Percentiles rank a stretch among this genome's conserved stretches.
Conservation (phyloP, 2,888 invertebrate species). For the Melanostoma mellinum region DNA sequence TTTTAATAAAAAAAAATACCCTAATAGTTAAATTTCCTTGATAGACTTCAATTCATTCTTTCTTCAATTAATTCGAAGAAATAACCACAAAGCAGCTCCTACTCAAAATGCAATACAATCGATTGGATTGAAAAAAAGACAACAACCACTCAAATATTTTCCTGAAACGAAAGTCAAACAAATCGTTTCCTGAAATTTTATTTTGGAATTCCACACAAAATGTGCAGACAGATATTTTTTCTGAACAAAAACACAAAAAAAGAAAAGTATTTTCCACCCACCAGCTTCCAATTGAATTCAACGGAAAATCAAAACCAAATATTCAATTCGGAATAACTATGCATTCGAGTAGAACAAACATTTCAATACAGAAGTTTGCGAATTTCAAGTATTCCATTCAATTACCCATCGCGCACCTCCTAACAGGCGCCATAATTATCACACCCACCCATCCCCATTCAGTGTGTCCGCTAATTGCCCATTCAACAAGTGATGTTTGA, state of each 20-base stretch:
- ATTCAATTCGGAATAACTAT: conserved; percentile 4
- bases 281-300: not conserved
- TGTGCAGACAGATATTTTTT: no score
- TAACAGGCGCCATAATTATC: conserved; percentile 25
- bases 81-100: no score
- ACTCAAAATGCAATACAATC: no score
- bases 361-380: not conserved
- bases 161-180: conserved; percentile 6
- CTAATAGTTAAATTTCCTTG: no score
- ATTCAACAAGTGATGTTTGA: conserved; percentile 54
- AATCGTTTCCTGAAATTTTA: not conserved
- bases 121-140: not conserved
- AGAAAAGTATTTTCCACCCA: no score
- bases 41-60: no score
- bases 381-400: no score
- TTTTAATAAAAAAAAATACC: no score
- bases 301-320: conserved; percentile 9
- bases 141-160: not conserved
- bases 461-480: conserved; percentile 34
- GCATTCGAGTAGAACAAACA: conserved; percentile 7
- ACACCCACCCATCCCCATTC: not conserved
- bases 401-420: not conserved
- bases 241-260: no score
- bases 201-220: no score
- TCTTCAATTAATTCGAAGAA: no score